A percentile compares a stretch with the other conserved stretches of the same genome.
phyloP scores from a whole-genome alignment of 1,140 invertebrate species.

The Ylistrum balloti region DNA sequence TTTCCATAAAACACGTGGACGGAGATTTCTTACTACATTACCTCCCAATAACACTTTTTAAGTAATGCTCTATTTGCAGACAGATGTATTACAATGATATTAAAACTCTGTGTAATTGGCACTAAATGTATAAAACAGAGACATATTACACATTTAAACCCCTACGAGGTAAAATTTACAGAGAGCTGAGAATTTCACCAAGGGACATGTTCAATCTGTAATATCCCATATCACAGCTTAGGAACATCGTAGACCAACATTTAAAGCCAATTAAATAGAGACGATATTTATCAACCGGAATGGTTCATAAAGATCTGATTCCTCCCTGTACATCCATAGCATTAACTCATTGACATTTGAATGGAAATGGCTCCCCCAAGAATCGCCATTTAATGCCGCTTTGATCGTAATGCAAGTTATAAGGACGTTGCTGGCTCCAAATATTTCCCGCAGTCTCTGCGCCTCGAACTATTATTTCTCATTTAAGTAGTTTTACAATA shows the following conservation, averaged over 20 bases:
- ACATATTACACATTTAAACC: neutral
- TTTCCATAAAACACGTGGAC: neutral
- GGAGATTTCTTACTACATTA: neutral
- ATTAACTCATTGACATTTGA: neutral
- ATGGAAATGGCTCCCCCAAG: neutral
- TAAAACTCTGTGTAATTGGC: neutral
- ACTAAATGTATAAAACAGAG: neutral
- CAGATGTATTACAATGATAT: neutral
- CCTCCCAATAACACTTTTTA: neutral
- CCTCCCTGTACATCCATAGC: neutral
- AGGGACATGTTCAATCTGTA: neutral
- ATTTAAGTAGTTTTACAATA: neutral
- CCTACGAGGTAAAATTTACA: neutral
- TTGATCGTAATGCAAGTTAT: neutral
- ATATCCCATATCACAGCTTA: neutral
- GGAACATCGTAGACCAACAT: neutral
- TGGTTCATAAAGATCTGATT: neutral
- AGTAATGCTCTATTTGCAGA: neutral
- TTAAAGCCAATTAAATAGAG: conserved; percentile 15
- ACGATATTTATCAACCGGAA: neutral
- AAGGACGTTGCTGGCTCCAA: neutral
- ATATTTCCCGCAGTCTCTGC: neutral
- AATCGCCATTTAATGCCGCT: neutral
- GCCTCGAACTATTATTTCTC: neutral
- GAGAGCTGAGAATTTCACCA: neutral